phyloP scores from a whole-genome alignment of 1,140 invertebrate species.

The Tetramorium parvispinum region DNA sequence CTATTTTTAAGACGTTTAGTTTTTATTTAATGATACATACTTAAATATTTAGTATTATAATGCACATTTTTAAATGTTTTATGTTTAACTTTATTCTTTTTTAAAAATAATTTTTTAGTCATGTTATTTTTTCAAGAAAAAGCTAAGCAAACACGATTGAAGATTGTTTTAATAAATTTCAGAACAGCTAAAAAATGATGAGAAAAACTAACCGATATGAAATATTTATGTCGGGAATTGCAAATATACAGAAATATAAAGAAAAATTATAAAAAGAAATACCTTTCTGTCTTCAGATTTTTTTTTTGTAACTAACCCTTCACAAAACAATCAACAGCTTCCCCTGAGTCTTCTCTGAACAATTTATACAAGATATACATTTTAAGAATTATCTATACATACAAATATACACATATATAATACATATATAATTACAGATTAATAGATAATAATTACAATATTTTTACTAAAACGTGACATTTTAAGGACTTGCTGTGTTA shows the following conservation, averaged over 20 bases:
- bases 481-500: conserved; percentile 25
- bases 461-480: background rate
- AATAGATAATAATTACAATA: conserved; percentile 37
- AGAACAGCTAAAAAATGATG: background rate
- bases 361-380: conserved; percentile 26
- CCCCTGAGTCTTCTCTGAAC: background rate
- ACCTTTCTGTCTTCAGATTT: no score
- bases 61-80: no score
- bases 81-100: no score
- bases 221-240: no score
- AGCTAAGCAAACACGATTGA: background rate
- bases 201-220: background rate
- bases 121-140: background rate
- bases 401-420: background rate
- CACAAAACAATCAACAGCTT: no score
- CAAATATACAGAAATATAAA: no score
- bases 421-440: background rate
- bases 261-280: no score
- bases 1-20: no score
- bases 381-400: conserved; percentile 7
- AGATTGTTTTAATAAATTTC: background rate
- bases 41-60: no score
- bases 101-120: no score
- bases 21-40: no score
- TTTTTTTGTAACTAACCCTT: no score